Evolutionary conservation across 2,888 invertebrate species (phyloP).

Genomic region (Drosophila merina): DNA sequence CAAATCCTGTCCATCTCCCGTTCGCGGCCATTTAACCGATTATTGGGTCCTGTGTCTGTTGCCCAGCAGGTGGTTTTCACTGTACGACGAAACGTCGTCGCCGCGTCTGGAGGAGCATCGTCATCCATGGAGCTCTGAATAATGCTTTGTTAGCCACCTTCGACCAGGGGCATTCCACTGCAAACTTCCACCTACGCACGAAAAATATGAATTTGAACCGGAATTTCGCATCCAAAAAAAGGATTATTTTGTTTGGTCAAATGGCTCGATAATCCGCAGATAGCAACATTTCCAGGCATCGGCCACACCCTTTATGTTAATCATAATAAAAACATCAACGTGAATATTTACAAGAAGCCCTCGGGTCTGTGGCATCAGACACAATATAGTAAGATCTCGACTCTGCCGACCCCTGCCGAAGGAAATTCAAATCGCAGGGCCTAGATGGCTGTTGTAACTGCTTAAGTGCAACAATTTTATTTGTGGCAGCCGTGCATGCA

Average conservation of each 20-base stretch:
- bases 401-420: constrained; percentile 16
- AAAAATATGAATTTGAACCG: neutral
- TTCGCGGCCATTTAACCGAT: constrained; percentile 69
- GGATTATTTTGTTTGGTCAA: constrained; percentile 61
- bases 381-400: constrained; percentile 22
- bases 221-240: neutral
- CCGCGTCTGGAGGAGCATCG: constrained; percentile 54
- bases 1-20: constrained; percentile 44
- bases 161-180: constrained; percentile 49
- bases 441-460: constrained; percentile 67
- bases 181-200: constrained; percentile 62
- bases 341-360: constrained; percentile 69
- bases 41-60: constrained; percentile 72
- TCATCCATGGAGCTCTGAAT: constrained; percentile 18
- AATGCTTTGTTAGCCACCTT: constrained; percentile 42
- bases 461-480: constrained; percentile 79
- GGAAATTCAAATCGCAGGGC: constrained; percentile 17
- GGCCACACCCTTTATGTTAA: constrained; percentile 73
- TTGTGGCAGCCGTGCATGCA: constrained; percentile 67
- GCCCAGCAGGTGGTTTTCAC: constrained; percentile 79
- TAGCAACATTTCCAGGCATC: constrained; percentile 20
- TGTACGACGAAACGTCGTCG: constrained; percentile 56
- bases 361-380: constrained; percentile 26
- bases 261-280: constrained; percentile 50
- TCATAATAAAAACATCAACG: constrained; percentile 78